phyloP scores from a whole-genome alignment of 2,113 vertebrate genomes.

The Nematolebias whitei region DNA sequence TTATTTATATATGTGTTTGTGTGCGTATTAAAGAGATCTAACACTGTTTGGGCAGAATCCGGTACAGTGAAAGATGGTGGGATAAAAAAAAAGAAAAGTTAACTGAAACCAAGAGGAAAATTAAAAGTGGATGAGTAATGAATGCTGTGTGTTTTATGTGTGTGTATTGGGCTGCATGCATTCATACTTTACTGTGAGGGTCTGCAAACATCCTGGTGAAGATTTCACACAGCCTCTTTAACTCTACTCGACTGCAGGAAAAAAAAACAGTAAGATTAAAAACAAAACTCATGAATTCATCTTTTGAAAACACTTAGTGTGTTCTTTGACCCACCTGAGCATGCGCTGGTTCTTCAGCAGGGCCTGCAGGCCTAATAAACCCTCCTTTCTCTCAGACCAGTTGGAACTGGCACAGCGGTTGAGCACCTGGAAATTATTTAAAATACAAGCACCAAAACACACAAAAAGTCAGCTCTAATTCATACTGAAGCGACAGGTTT shows the following conservation, averaged over 20 bases:
- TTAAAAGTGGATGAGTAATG: slow-evolving; percentile 51
- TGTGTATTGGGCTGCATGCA: slow-evolving; percentile 41
- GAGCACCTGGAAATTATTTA: slow-evolving; percentile 77
- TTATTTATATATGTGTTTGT: not conserved
- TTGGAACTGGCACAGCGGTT: slow-evolving; percentile 96
- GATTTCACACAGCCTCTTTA: slow-evolving; percentile 98
- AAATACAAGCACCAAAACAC: not conserved
- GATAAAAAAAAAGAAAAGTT: slow-evolving; percentile 55
- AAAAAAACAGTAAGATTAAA: slow-evolving; percentile 8
- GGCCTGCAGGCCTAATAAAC: slow-evolving; percentile 91
- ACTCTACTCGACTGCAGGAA: slow-evolving; percentile 88
- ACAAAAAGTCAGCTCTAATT: not conserved
- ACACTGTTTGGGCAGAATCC: slow-evolving; percentile 74
- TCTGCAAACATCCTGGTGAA: slow-evolving; percentile 99
- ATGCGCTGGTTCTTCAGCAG: slow-evolving; percentile 94
- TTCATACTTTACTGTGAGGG: slow-evolving; percentile 96
- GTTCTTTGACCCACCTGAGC: slow-evolving; percentile 80
- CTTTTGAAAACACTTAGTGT: not conserved
- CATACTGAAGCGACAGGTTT: no score
- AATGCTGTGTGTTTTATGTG: slow-evolving; percentile 2
- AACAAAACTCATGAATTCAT: not conserved
- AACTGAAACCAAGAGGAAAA: slow-evolving; percentile 43
- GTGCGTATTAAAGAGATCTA: not conserved
- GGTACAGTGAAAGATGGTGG: slow-evolving; percentile 70
- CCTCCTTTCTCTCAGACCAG: slow-evolving; percentile 98